Base-by-base conservation (phyloP, 1,140 invertebrate species). In the Nilaparvata lugens region DNA sequence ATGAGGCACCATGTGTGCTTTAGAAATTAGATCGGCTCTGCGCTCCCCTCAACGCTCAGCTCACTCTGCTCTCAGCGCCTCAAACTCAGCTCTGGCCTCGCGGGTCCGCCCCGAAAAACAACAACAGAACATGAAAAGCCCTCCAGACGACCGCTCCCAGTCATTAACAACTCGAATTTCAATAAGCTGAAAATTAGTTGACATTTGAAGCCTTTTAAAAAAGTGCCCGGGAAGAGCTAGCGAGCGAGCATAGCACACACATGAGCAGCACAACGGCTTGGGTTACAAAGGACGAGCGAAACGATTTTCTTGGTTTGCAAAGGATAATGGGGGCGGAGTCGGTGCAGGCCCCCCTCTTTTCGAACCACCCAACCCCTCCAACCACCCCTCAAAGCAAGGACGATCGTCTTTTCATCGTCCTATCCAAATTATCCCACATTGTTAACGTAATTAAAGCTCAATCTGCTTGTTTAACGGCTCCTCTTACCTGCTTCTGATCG, bases 151-250 rank as follows among this genome's bases (percentile, higher is more conserved):
- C 42, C 57, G 52, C 43, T 51, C 57, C 16, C 43, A 59, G 52
- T 59, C 57, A 59, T 59, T 59, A 59, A 59, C 57, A 59, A 59
- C 57, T 59, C 57, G 51, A 59, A 59, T 59, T 59, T 59, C 57
- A 59, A 59, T 59, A 59, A 59, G 57, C 57, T 45, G 57, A 59
- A 59, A 59, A 59, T 59, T 59, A 52, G 57, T 43, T 59, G 57
- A 59, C 57, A 59, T 59, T 59, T 48, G 45, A 48, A 48, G 45
- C 45, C 45, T 48, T 48, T 48, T 48, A 48, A 48, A 45, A 48
- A 48, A 48, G 16, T 48, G 5, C 16, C 45, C 2, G 45, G 21
- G 7, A 35, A 28, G 28, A 28, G 28, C 28, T 3, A 28, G 28
- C 38, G 55, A 57, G 40, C 55, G 42, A 58, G 28, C 56, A 56